Evolutionary conservation across 1,140 invertebrate genomes (phyloP), one percentile per base, ranked within the genome.

Genomic region (Drosophila eugracilis): DNA sequence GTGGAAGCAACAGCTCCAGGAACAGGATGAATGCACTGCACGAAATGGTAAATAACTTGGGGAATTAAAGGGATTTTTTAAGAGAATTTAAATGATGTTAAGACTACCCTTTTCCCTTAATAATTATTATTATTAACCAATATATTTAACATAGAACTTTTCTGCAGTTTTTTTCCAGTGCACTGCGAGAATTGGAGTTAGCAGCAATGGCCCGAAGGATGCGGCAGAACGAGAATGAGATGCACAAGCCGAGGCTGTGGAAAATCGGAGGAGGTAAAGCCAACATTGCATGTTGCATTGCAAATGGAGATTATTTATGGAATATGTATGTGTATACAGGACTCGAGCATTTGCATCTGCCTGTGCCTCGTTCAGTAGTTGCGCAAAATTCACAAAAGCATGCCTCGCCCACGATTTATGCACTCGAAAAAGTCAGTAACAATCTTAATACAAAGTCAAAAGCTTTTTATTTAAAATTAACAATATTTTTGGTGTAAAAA

Each of bases 271-370:
- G 17, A 37, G 45, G 54, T 2, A 66, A 62, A 62, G 55, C 54
- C 78, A 63, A 55, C 50, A 44, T 26, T 66, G 57, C 59, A 42
- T 54, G 70, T 73, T 69, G 59, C 65, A 80, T 71, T 71, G 78
- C 75, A 78, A 71, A 80, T 78, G 65, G 50, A 72, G 65, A 75
- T 80, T 80, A 80, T 78, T 80, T 75, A 80, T 80, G 75, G 53
- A 66, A 59, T 17, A 42, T 12, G 37, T 2, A 26, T 32, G 10
- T 15, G 28, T 6, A 22, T 3, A 21, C 36, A n/a, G 26, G 24
- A 36, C 22, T 22, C 22, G 17, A 21, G 48, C 22, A 26, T 45
- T 26, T 24, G 22, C 22, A 45, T 26, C 21, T 26, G n/a, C 22
- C 22, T 24, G 17, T 2, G 32, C 34, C 44, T 36, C 41, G 36